Evolutionary conservation across 2,113 vertebrate species (phyloP).

Genomic region (Cercocebus atys): DNA sequence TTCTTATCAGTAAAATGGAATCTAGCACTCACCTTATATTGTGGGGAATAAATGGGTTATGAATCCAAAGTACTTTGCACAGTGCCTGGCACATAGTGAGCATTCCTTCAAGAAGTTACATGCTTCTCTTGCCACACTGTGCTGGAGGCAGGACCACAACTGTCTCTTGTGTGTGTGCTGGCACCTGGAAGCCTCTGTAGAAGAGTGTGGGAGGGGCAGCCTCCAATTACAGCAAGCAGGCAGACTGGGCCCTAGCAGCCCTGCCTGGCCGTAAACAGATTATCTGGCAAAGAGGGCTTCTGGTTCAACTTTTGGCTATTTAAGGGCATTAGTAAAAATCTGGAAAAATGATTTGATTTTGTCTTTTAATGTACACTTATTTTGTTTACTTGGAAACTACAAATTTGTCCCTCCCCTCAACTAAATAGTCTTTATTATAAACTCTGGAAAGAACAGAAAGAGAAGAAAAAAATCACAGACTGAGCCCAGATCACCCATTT

Average conservation of each 20-base stretch:
- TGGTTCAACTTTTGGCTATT: not conserved
- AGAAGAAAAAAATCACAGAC: not conserved
- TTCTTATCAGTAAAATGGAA: not conserved
- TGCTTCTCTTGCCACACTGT: not conserved
- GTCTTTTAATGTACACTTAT: not conserved
- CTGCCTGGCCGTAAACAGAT: not conserved
- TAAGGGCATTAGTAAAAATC: not conserved
- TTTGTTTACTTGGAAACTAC: constrained; percentile 21
- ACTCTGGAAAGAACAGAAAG: constrained; percentile 36
- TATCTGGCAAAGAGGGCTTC: not conserved
- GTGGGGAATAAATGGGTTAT: not conserved
- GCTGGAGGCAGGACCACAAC: not conserved
- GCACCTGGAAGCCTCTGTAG: not conserved
- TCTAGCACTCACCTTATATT: not conserved
- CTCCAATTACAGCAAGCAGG: not conserved
- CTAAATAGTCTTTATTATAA: not conserved
- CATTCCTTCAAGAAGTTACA: not conserved
- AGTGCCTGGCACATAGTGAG: not conserved
- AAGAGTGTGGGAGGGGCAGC: not conserved
- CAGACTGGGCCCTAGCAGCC: not conserved
- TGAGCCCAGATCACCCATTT: not conserved
- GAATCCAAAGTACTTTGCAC: not conserved
- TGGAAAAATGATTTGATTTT: constrained; percentile 5
- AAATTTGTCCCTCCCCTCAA: not conserved
- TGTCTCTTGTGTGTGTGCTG: not conserved